Conservation (phyloP, 2,113 vertebrate species). For the Rynchops niger region DNA sequence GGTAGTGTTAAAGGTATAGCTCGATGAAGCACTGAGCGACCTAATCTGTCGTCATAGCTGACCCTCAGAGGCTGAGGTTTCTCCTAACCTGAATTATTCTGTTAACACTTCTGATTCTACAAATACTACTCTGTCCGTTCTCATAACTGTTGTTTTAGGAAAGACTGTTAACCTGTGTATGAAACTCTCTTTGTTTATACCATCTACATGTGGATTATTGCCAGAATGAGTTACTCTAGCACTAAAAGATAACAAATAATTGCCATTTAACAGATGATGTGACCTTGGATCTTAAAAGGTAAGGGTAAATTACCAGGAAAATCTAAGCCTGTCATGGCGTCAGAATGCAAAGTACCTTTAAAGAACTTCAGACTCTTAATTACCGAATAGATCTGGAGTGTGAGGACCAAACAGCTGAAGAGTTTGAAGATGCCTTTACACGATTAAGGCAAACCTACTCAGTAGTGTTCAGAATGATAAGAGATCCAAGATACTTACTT, state of each 20-base stretch:
- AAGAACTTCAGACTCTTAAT: background rate
- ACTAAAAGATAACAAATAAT: background rate
- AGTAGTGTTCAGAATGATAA: background rate
- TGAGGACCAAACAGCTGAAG: background rate
- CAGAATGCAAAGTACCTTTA: background rate
- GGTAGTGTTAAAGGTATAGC: background rate
- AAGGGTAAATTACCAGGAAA: background rate
- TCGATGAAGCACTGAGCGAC: background rate
- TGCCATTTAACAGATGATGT: background rate
- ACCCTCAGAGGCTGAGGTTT: background rate
- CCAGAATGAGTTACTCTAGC: background rate
- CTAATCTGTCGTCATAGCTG: background rate
- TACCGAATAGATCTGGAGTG: background rate
- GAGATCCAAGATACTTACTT: background rate
- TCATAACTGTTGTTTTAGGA: background rate
- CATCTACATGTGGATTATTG: background rate
- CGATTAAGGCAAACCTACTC: background rate
- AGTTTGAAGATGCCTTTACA: background rate
- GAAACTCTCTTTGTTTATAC: background rate
- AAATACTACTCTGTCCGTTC: background rate
- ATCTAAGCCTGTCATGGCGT: background rate
- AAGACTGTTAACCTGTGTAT: background rate
- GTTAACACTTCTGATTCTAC: background rate
- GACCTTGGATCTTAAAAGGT: background rate
- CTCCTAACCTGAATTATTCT: background rate